Base-by-base conservation (phyloP, 2,888 invertebrate species). In the Leptinotarsa peninsularis region DNA sequence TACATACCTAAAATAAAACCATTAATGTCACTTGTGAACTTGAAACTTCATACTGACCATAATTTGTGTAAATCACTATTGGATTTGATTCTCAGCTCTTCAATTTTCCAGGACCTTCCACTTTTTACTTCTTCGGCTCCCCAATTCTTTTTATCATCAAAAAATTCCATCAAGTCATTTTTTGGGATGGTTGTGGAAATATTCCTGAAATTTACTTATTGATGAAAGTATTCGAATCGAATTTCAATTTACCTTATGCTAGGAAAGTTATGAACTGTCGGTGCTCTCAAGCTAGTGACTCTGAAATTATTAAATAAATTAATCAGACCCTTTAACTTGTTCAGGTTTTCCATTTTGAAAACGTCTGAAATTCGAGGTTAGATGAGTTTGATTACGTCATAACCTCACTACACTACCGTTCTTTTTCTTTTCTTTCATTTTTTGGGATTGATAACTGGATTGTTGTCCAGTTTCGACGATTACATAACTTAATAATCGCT, bases 31-130 rank as follows among this genome's bases (percentile, higher is more conserved):
- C 50, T 43, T 17, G 75, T 23, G n/a, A 60, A 23, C 23, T 71
- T 33, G n/a, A 67, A 52, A 72, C 66, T 23, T 13, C 15, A 58
- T 23, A 17, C 73, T 71, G 91, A 98, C 99, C 99, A 99, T 76
- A 99, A 89, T 89, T 99, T 98, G 87, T 99, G 99, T 74, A 99
- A 91, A 88, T 99, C 99, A 69, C 93, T 90, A 87, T 98, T 99
- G 67, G 97, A 97, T 89, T 99, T 99, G 67, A 98, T 92, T 84
- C 99, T 91, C 23, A 99, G 89, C 88, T 99, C 99, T 79, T 98
- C 98, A 73, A 90, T 88, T 77, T 90, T 93, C 98, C 98, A 99
- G 4, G 95, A 92, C 82, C 98, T 91, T 4, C 98, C 98, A 71
- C 93, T 92, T 89, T 92, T 93, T 10, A 98, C 91, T 85, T 92